These are phyloP conservation scores for Macrosoma leucophasiata DNA, from an alignment of 2,888 invertebrate species.

Conservation along the genomic window DNA sequence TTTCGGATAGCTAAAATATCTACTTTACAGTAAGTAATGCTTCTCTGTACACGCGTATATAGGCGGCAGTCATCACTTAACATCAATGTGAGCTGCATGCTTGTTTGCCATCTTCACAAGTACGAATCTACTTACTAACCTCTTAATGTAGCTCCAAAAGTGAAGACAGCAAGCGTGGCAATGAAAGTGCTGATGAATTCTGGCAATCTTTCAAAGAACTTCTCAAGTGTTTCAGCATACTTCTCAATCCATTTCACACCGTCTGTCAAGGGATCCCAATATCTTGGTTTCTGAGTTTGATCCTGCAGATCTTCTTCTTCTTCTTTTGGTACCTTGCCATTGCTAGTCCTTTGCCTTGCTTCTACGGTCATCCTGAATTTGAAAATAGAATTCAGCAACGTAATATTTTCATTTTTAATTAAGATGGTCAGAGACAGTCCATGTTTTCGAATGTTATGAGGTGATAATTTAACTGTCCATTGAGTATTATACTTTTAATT, in stretches of 20 bases:
- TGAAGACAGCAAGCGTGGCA: constrained; percentile 77
- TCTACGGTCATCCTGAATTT: constrained; percentile 38
- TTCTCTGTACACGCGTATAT: no score
- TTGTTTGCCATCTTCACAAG: no score
- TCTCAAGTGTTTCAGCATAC: constrained; percentile 69
- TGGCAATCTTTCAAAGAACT: constrained; percentile 74
- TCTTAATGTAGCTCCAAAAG: constrained; percentile 77
- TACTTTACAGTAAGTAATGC: no score
- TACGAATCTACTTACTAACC: constrained; percentile 62
- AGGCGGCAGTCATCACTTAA: no score
- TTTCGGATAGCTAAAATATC: no score
- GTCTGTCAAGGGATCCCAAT: constrained; percentile 71
- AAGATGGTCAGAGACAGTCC: no score
- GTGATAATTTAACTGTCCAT: no score
- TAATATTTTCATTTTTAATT: no score
- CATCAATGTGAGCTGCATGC: no score
- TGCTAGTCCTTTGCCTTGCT: constrained; percentile 26
- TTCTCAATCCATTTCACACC: constrained; percentile 78
- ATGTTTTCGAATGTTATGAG: no score
- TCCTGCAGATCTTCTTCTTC: constrained; percentile 16
- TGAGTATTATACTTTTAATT: no score
- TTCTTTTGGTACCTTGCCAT: constrained; percentile 1
- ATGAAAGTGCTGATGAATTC: constrained; percentile 69
- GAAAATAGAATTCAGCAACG: no score
- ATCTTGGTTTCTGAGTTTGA: constrained; percentile 31